These are phyloP conservation scores for Apis laboriosa DNA, from an alignment of 1,140 invertebrate species.

Conservation along the genomic window DNA sequence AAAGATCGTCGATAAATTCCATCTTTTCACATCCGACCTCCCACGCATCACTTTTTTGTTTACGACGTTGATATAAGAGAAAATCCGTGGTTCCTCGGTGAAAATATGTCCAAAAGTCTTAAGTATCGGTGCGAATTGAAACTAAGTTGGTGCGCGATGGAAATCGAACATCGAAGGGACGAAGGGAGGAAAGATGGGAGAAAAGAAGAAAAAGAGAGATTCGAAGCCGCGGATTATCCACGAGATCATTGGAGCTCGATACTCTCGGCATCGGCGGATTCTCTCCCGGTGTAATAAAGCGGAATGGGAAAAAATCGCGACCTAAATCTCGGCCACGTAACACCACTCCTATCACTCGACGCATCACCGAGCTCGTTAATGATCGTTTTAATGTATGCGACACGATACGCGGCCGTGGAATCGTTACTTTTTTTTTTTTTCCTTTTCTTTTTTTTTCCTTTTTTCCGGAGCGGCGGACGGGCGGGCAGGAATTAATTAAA, in stretches of 20 bases:
- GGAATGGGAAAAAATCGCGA: conserved; percentile 35
- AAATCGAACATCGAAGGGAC: neutral
- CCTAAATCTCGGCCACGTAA: conserved; percentile 24
- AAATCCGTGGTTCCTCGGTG: conserved; percentile 4
- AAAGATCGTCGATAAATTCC: conserved; percentile 25
- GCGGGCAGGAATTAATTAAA: conserved; percentile 39
- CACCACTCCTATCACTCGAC: conserved; percentile 13
- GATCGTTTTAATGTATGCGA: conserved; percentile 38
- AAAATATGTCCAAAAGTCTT: conserved; percentile 4
- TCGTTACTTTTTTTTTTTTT: neutral
- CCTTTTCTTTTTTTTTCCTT: neutral
- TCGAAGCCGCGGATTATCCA: conserved; percentile 17
- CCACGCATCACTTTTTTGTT: conserved; percentile 30
- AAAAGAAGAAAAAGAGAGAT: neutral
- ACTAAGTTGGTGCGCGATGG: neutral
- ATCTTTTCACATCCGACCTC: neutral
- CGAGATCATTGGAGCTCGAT: conserved; percentile 15
- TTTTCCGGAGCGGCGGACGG: neutral
- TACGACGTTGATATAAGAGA: conserved; percentile 31
- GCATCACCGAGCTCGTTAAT: conserved; percentile 24
- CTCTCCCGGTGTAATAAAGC: conserved; percentile 24
- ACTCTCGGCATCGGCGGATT: neutral
- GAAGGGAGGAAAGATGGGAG: neutral
- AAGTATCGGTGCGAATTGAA: neutral
- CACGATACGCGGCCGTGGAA: neutral